A percentile compares a stretch with the other conserved stretches of the same genome.
phyloP scores from a whole-genome alignment of 2,797 vertebrate species.

The Perodicticus potto region DNA sequence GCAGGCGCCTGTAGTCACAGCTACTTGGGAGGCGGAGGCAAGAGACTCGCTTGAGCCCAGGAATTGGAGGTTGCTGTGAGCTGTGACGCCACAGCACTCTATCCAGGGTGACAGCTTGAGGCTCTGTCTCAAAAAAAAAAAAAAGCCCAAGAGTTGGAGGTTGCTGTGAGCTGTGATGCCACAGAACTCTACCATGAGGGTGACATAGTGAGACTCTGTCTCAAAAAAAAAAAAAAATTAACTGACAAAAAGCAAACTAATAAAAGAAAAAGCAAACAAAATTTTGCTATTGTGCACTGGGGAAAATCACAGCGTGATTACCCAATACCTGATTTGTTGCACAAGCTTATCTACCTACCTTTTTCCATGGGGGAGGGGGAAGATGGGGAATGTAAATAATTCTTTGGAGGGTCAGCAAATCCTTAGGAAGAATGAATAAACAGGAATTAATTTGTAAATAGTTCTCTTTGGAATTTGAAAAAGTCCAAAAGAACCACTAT shows the following conservation, averaged over 20 bases:
- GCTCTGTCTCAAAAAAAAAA: too few species aligned
- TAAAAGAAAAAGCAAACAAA: background rate
- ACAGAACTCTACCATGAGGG: too few species aligned
- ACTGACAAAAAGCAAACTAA: background rate
- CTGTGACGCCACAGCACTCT: too few species aligned
- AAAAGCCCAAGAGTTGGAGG: too few species aligned
- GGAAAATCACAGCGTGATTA: background rate
- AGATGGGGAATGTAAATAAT: background rate
- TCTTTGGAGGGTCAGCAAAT: background rate
- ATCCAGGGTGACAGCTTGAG: too few species aligned
- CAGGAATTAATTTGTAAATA: background rate
- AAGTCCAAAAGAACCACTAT: background rate
- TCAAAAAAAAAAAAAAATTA: background rate
- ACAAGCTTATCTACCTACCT: background rate
- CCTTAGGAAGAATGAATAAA: background rate
- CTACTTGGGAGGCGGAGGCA: too few species aligned
- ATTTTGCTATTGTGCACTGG: background rate
- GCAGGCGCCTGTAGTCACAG: too few species aligned
- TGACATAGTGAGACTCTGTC: too few species aligned
- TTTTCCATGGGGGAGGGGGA: background rate
- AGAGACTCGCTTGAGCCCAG: too few species aligned
- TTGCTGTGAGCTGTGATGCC: too few species aligned
- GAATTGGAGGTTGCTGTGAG: too few species aligned
- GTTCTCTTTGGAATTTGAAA: background rate
- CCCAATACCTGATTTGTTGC: background rate